A percentile compares a stretch with the other conserved stretches of the same genome.
These are phyloP conservation scores for Echiichthys vipera DNA, from an alignment of 2,797 vertebrate species.

Conservation along the genomic window DNA sequence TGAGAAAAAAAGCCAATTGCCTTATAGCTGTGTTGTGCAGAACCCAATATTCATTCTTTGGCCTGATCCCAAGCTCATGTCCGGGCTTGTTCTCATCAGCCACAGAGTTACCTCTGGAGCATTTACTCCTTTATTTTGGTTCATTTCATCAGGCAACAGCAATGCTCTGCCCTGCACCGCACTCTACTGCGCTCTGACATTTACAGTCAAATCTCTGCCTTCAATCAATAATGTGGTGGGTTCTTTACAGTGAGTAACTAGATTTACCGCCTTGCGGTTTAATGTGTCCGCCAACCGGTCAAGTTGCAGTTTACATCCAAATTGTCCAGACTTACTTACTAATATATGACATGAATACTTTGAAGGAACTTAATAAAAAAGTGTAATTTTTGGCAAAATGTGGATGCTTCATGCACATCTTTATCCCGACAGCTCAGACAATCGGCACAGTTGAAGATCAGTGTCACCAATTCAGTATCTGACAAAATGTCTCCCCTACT, in stretches of 20 bases:
- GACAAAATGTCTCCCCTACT: too few species aligned
- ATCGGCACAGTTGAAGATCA: too few species aligned
- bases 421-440: too few species aligned
- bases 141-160: conserved; percentile 15
- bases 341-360: too few species aligned
- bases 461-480: too few species aligned
- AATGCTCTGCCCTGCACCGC: neutral
- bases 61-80: neutral
- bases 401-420: too few species aligned
- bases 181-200: neutral
- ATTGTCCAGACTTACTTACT: too few species aligned
- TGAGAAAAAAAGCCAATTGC: neutral
- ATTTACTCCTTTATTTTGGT: conserved; percentile 1
- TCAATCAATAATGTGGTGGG: conserved; percentile 1
- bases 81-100: conserved; percentile 1
- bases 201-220: conserved; percentile 1
- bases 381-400: too few species aligned
- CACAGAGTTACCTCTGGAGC: conserved; percentile 5
- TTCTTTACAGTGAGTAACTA: neutral
- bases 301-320: too few species aligned
- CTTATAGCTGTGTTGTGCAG: neutral
- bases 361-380: too few species aligned
- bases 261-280: too few species aligned
- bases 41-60: neutral
- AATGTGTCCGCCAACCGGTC: too few species aligned